Evolutionary conservation across 2,797 vertebrate species (phyloP), one percentile per base, ranked within the genome.

Genomic region (Lepus townsendii): DNA sequence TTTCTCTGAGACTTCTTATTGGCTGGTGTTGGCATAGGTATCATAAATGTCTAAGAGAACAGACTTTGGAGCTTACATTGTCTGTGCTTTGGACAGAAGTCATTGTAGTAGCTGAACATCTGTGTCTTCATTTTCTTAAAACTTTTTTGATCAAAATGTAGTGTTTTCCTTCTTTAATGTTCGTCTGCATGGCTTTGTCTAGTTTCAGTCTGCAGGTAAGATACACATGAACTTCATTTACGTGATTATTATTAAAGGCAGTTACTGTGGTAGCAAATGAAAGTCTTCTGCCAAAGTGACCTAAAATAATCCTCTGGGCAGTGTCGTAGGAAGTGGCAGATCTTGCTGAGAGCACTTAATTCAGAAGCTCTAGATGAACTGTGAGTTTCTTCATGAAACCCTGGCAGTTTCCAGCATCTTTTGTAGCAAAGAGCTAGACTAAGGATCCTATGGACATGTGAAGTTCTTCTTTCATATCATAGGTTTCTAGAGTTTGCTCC

Each of bases 161-260:
- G 73, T 54, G 11, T 5, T 78, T 90, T 92, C 4, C 32, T 95
- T 26, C 92, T 1, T 76, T 72, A 62, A n/a, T 52, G 32, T 69
- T 69, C 57, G 35, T 62, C 38, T 83, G 57, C 22, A 57, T 75
- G 47, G 24, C 82, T 62, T 63, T 92, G 12, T 94, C 38, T 86
- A 35, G 47, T 83, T 86, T 95, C 66, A 95, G 84, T 66, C 83
- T 72, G n/a, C 54, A 78, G 65, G 87, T 42, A 63, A 76, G 54
- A 75, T 89, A 63, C 30, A 91, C 69, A 88, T 79, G 60, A 93
- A 17, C 89, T 88, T 82, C 91, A 62, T 73, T 66, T 68, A 16
- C 11, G 20, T 83, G 66, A 68, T 92, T 93, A 54, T 62, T 83
- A 4, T 89, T 78, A 72, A 91, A 79, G 73, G 72, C 32, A 79